These are phyloP conservation scores for Jordanella pulchra DNA, from an alignment of 2,797 vertebrate genomes.

Conservation along the genomic window DNA sequence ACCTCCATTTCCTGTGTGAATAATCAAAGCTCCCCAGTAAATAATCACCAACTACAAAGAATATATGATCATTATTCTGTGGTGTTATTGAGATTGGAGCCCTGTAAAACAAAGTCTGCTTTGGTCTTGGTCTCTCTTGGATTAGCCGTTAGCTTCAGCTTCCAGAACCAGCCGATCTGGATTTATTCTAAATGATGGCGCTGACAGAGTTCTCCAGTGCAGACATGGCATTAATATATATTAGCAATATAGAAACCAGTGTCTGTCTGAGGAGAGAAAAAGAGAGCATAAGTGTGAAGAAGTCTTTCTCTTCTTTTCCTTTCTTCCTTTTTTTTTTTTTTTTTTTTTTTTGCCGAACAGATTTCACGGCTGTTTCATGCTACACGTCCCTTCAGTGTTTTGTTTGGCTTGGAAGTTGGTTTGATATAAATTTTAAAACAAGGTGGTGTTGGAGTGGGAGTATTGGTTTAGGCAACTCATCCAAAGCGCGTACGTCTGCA, in stretches of 20 bases:
- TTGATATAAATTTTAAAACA: slow-evolving; percentile 77
- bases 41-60: no score
- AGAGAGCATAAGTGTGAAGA: slow-evolving; percentile 49
- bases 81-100: background rate
- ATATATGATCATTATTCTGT: background rate
- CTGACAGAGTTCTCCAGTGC: background rate
- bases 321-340: background rate
- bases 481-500: slow-evolving; percentile 65
- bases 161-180: background rate
- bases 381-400: slow-evolving; percentile 79
- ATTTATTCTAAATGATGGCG: background rate
- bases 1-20: background rate
- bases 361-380: slow-evolving; percentile 82
- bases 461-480: slow-evolving; percentile 75
- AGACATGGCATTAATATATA: background rate
- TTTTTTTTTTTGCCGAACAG: slow-evolving; percentile 57
- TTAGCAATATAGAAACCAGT: slow-evolving; percentile 42
- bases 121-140: background rate
- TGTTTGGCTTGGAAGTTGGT: slow-evolving; percentile 70
- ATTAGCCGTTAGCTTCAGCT: background rate
- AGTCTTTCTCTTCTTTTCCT: background rate
- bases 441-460: slow-evolving; percentile 67
- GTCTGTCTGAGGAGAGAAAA: slow-evolving; percentile 57
- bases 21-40: no score
- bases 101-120: background rate